Evolutionary conservation across 2,797 vertebrate species (phyloP).

Genomic region (Gymnothorax reevesii): DNA sequence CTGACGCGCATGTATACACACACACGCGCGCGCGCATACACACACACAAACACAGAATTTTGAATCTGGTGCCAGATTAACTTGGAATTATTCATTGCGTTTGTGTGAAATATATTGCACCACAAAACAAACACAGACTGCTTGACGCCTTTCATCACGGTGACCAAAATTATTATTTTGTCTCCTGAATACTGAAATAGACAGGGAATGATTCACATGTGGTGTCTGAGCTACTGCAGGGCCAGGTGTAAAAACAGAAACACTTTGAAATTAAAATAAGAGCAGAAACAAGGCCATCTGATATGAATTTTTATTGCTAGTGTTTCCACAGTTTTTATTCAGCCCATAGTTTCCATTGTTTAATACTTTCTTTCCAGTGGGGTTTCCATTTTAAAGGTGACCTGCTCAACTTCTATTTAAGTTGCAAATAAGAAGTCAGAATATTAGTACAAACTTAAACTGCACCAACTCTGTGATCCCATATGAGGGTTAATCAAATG

Average conservation of each 20-base stretch:
- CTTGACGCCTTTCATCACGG: neutral
- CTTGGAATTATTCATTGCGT: constrained; percentile 5
- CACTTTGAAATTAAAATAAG: neutral
- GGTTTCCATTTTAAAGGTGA: no score
- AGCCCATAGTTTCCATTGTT: neutral
- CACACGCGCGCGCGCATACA: neutral
- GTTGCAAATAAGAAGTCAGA: no score
- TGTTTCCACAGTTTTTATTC: neutral
- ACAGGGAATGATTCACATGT: neutral
- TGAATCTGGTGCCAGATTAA: neutral
- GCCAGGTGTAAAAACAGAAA: neutral
- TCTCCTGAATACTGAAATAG: neutral
- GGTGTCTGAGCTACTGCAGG: neutral
- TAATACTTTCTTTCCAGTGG: neutral
- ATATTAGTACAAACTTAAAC: no score
- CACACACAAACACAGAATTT: neutral
- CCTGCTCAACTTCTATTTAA: no score
- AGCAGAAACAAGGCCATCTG: neutral
- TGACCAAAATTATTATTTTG: neutral
- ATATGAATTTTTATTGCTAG: neutral
- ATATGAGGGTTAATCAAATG: no score
- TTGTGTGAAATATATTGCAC: neutral
- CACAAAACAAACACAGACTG: neutral
- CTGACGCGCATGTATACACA: no score
- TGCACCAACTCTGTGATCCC: no score